phyloP scores from a whole-genome alignment of 2,888 invertebrate species.

The Melanargia galathea region DNA sequence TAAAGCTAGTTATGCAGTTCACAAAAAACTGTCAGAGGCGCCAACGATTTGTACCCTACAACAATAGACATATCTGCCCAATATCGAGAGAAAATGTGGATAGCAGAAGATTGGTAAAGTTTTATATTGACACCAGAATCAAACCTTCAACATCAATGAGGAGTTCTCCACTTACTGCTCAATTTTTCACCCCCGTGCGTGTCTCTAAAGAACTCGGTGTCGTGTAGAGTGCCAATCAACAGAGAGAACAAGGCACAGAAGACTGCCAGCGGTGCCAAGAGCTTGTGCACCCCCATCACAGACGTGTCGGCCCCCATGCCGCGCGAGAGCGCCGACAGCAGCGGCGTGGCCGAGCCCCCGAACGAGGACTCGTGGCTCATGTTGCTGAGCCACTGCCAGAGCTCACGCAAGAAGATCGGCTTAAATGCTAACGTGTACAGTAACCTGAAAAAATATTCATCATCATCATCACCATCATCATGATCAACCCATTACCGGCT shows the following conservation, averaged over 20 bases:
- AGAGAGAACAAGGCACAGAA: conserved; percentile 92
- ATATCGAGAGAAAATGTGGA: conserved; percentile 85
- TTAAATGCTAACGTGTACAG: conserved; percentile 91
- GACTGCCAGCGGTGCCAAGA: conserved; percentile 90
- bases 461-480: no score
- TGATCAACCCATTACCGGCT: no score
- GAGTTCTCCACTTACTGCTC: conserved; percentile 51
- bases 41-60: conserved; percentile 86
- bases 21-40: conserved; percentile 91
- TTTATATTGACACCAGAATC: conserved; percentile 32
- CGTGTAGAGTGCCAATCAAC: conserved; percentile 91
- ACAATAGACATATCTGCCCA: conserved; percentile 79
- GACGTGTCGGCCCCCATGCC: conserved; percentile 82
- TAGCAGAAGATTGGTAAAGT: conserved; percentile 81
- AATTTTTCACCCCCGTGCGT: conserved; percentile 74
- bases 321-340: conserved; percentile 85
- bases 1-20: conserved; percentile 90
- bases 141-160: conserved; percentile 47
- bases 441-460: conserved; percentile 82
- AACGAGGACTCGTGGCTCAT: conserved; percentile 66
- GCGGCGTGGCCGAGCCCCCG: conserved; percentile 78
- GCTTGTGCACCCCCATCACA: conserved; percentile 83
- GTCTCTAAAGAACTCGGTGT: conserved; percentile 87
- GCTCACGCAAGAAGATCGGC: conserved; percentile 87
- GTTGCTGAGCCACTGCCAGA: conserved; percentile 85